A percentile compares a stretch with the other conserved stretches of the same genome.
Conservation (phyloP, 30 jellyfish, hydroid and myxozoan species). For the Turritopsis rubra region DNA sequence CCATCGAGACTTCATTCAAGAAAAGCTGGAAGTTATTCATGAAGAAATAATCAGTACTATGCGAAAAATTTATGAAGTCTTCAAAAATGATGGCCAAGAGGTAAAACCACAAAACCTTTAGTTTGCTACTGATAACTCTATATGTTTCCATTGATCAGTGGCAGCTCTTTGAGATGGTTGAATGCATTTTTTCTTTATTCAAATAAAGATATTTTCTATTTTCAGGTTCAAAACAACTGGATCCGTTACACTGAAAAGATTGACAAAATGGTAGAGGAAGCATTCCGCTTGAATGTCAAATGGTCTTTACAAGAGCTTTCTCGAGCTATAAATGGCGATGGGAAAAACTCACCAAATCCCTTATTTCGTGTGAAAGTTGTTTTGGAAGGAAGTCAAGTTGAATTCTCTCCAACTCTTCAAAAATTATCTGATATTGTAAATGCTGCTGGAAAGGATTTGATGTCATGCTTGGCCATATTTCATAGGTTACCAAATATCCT, state of each 20-base stretch:
- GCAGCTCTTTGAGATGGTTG: neutral
- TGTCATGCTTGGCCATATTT: conserved; percentile 54
- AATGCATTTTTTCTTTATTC: neutral
- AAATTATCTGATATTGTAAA: conserved; percentile 67
- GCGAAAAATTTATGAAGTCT: conserved; percentile 74
- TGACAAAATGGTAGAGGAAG: conserved; percentile 90
- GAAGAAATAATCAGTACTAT: conserved; percentile 49
- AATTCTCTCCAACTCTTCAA: conserved; percentile 67
- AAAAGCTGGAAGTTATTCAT: conserved; percentile 48
- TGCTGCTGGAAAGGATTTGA: conserved; percentile 67
- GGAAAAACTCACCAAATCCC: conserved; percentile 86
- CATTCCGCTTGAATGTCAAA: conserved; percentile 77
- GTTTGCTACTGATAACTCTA: neutral
- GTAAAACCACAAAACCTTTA: conserved; percentile 40
- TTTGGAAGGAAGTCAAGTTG: conserved; percentile 80
- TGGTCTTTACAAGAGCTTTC: conserved; percentile 95
- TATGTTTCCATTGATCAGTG: neutral
- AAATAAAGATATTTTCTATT: neutral
- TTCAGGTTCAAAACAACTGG: conserved; percentile 94
- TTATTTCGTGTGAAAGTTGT: conserved; percentile 84
- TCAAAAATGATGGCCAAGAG: conserved; percentile 77
- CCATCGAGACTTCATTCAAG: conserved; percentile 61
- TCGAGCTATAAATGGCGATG: conserved; percentile 90
- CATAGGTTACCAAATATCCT: conserved; percentile 79
- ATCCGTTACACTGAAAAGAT: conserved; percentile 68